Percentiles rank a stretch among this genome's conserved stretches.
Conservation (phyloP, 2,113 vertebrate species). For the Rhynchopsitta pachyrhyncha region DNA sequence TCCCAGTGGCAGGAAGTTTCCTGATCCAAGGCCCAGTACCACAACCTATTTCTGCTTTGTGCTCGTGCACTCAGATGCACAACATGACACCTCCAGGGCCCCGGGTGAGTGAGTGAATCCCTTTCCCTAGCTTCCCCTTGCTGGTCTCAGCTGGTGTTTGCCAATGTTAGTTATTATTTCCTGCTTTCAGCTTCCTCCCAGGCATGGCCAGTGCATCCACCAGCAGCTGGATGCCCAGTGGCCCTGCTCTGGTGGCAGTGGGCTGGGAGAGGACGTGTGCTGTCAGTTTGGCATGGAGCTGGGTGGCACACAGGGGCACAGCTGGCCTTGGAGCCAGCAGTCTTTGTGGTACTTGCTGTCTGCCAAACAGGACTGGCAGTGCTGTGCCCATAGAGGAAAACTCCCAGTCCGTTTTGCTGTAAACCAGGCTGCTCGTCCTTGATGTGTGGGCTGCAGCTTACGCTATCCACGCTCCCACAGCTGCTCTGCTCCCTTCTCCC, state of each 20-base stretch:
- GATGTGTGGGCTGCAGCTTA: neutral
- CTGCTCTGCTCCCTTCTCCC: neutral
- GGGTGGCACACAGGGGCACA: neutral
- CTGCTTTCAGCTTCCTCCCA: neutral
- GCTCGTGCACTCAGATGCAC: neutral
- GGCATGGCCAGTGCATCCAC: neutral
- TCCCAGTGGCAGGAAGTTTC: neutral
- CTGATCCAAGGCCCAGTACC: neutral
- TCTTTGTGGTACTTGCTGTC: neutral
- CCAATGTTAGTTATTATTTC: neutral
- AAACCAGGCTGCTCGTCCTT: neutral
- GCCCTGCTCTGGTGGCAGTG: neutral
- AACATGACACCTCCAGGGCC: rapidly evolving
- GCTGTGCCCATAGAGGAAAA: neutral
- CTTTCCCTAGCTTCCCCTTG: neutral
- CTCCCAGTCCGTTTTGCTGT: neutral
- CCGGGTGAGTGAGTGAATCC: neutral
- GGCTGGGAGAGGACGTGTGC: neutral
- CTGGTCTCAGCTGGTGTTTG: neutral
- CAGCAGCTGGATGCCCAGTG: neutral
- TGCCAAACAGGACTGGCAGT: neutral
- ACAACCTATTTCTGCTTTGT: neutral
- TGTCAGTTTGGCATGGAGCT: neutral
- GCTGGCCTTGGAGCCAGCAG: neutral
- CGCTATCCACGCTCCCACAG: rapidly evolving